Evolutionary conservation across 1,140 invertebrate species (phyloP), one percentile per base, ranked within the genome.

Genomic region (Drosophila sp.): DNA sequence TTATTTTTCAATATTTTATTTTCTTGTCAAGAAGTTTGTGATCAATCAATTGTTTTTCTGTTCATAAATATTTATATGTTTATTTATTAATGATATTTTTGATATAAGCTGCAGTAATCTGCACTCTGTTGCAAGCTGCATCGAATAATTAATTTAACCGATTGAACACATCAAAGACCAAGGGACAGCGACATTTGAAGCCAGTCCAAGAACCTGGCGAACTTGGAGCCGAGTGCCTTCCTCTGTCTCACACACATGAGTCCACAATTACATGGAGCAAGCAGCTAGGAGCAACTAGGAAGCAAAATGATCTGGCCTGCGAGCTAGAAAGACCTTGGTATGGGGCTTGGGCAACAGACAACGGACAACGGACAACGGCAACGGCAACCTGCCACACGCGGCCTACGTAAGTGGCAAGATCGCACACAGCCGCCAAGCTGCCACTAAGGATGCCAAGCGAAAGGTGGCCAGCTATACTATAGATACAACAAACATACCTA

Each of bases 341-440:
- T 84, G 84, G 84, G 74, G 84, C 48, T 36, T 13, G 25, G 21
- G 50, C 76, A 54, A 38, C 48, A 11, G 56, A 3, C 14, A n/a
- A 4, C 21, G 4, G 21, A 4, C 21, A 64, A 76, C 64, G 61
- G 62, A 57, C 58, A 75, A 34, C 36, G 38, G 62, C 81, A 87
- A 82, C 78, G 78, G 86, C 87, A 90, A 90, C 86, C 86, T 90
- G 86, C 86, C 86, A 90, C 86, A 90, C 86, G 86, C 86, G 76
- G 87, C 86, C 86, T 90, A 90, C 87, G 87, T 90, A 90, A 90
- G 87, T 90, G 86, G 86, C 86, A 87, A 90, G 81, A 84, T 89
- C 84, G 80, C 84, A 89, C 86, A 84, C 80, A 80, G 74, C 76
- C 50, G 69, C 58, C 59, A 56, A 78, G 76, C 51, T 61, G 65